Conservation (phyloP, 30 jellyfish, hydroid and myxozoan species). For the Clytia hemisphaerica region DNA sequence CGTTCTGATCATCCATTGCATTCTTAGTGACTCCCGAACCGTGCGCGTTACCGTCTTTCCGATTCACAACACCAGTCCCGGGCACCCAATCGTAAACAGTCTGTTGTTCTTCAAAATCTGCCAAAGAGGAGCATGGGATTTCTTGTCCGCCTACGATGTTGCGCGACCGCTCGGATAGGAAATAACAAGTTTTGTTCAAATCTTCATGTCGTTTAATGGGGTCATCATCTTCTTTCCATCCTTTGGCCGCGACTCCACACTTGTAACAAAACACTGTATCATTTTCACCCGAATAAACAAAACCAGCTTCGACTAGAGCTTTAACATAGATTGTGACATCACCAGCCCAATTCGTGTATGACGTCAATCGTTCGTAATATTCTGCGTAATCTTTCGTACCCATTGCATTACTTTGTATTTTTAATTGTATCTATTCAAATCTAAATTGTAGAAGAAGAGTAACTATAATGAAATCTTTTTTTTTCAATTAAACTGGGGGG, state of each 20-base stretch:
- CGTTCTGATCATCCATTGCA: no score
- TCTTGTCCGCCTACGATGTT: not conserved
- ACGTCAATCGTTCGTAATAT: slow-evolving; percentile 10
- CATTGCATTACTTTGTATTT: no score
- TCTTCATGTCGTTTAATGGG: slow-evolving; percentile 64
- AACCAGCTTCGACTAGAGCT: slow-evolving; percentile 95
- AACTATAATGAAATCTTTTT: no score
- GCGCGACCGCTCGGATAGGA: slow-evolving; percentile 19
- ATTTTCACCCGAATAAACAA: slow-evolving; percentile 45
- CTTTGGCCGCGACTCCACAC: slow-evolving; percentile 47
- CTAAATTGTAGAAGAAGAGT: no score
- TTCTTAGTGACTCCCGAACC: no score
- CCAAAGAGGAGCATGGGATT: slow-evolving; percentile 4
- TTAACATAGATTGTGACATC: slow-evolving; percentile 67
- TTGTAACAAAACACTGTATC: slow-evolving; percentile 65
- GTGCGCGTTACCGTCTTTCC: no score
- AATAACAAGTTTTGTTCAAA: slow-evolving; percentile 29
- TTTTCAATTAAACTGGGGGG: no score
- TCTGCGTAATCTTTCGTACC: not conserved
- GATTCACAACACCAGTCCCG: slow-evolving; percentile 19
- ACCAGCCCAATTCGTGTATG: slow-evolving; percentile 52
- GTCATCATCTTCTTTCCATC: slow-evolving; percentile 67
- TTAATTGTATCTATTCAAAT: no score
- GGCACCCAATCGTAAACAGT: slow-evolving; percentile 10
- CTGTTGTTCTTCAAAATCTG: not conserved